phyloP scores from a whole-genome alignment of 2,797 vertebrate genomes.

The Mycteria americana region DNA sequence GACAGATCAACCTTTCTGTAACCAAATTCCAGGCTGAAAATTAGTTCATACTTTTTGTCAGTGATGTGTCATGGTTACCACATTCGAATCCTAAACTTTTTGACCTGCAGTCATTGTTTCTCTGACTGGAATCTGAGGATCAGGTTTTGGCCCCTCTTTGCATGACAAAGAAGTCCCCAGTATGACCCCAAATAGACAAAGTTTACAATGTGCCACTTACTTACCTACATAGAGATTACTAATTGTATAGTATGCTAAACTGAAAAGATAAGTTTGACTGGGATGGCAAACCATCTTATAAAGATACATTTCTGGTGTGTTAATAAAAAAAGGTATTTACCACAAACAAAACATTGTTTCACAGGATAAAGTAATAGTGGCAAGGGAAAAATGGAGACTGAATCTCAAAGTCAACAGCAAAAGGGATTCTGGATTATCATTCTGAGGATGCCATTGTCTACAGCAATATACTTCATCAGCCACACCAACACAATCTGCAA shows the following conservation, averaged over 20 bases:
- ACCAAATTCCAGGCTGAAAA: neutral
- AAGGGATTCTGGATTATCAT: neutral
- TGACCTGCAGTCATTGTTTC: neutral
- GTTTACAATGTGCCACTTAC: neutral
- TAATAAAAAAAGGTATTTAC: neutral
- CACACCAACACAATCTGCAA: neutral
- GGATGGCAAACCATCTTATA: neutral
- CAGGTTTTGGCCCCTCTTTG: neutral
- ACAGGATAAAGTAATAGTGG: neutral
- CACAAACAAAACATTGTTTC: neutral
- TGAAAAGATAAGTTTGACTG: neutral
- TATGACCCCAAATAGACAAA: neutral
- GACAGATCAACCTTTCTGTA: neutral
- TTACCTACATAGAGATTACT: neutral
- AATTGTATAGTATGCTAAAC: neutral
- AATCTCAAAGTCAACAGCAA: neutral
- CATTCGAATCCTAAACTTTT: neutral
- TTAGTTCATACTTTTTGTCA: neutral
- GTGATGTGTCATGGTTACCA: neutral
- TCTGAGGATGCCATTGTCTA: neutral
- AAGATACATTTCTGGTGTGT: neutral
- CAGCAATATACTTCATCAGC: neutral
- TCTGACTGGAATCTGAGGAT: neutral
- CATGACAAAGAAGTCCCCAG: neutral
- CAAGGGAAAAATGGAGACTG: neutral